Evolutionary conservation across 2,888 invertebrate species (phyloP), one percentile per base, ranked within the genome.

Genomic region (Gastracanthus pulcherrimus): DNA sequence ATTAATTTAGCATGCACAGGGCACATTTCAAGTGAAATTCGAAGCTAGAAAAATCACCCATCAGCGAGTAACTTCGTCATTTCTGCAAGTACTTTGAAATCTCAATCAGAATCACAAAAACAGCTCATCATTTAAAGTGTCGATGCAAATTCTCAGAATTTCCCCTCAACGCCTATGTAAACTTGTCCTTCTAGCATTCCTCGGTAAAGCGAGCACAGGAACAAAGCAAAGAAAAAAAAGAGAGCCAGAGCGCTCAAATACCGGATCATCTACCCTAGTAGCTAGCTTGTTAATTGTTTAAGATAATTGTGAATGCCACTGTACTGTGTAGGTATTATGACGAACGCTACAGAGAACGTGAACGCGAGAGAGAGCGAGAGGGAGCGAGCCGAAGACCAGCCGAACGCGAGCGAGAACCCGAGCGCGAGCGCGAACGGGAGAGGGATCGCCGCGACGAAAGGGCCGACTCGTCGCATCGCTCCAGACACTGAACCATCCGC

Each of bases 331-430:
- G 95, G 82, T 97, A 97, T 93, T 97, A 97, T 92, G 97, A 97
- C 87, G 97, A 97, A 92, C 94, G 97, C 83, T 97, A 97, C 93
- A 94, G 96, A 84, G 95, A 95, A 87, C 92, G 94, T 74, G 94
- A 84, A 64, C 83, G 84, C 81, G 89, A 92, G 92, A 94, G 93
- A 88, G 95, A 86, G 91, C 94, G 94, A 91, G 95, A 92, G 90
- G 94, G 92, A 86, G 86, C 92, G 90, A 93, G 89, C 91, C 92
- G 86, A 89, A 92, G 93, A 88, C 92, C 93, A 83, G 92, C 94
- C 78, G 94, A 94, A 88, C 91, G 93, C 78, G 93, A 94, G 86
- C 92, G 94, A 51, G 96, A 95, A 91, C 93, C 94, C 77, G 95
- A 95, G 84, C 92, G 94, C 26, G 94, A 94, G 81, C 92, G 95